phyloP scores from a whole-genome alignment of 2,113 vertebrate species.

The Laticauda colubrina region DNA sequence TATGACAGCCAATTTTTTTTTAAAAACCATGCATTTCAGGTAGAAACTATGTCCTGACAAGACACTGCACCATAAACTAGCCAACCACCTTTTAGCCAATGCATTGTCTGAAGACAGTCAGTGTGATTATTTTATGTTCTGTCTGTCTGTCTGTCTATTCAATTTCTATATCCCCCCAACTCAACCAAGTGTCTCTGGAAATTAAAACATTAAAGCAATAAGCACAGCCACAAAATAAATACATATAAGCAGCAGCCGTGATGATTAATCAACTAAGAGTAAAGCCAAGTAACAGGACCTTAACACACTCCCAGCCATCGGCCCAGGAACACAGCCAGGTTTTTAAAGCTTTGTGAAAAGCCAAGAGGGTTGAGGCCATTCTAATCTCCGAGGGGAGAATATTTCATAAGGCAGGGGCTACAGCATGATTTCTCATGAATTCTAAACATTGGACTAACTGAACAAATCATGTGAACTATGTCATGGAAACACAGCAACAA shows the following conservation, averaged over 20 bases:
- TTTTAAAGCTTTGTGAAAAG: neutral
- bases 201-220: neutral
- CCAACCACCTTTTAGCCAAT: neutral
- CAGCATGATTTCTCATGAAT: neutral
- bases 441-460: neutral
- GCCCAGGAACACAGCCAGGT: neutral
- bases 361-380: neutral
- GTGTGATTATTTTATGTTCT: neutral
- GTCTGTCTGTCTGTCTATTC: neutral
- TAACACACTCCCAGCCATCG: neutral
- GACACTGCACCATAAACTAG: neutral
- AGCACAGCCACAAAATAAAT: neutral
- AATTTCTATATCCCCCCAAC: neutral
- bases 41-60: neutral
- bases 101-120: neutral
- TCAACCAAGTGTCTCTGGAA: neutral
- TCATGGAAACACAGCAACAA: neutral
- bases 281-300: neutral
- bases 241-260: too few species aligned
- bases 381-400: neutral
- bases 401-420: neutral
- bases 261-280: neutral
- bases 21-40: too few species aligned
- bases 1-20: neutral
- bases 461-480: neutral